Conservation (phyloP, 2,888 invertebrate species). For the Acanthopleura granulata region DNA sequence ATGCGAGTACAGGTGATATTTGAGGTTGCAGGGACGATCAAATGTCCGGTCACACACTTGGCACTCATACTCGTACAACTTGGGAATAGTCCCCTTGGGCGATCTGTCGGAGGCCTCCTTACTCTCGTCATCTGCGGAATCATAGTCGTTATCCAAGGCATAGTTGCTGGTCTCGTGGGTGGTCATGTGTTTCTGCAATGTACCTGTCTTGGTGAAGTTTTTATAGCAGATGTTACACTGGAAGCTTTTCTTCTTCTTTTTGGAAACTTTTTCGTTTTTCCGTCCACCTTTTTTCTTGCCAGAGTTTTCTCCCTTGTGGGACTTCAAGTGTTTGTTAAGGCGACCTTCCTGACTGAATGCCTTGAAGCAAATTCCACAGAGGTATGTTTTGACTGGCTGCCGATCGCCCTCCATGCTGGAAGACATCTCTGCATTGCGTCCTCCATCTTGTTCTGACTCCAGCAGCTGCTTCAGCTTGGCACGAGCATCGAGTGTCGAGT, state of each 20-base stretch:
- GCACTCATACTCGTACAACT: conserved; percentile 13
- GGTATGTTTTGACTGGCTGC: not conserved
- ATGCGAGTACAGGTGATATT: conserved; percentile 11
- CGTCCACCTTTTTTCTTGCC: not conserved
- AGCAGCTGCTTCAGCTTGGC: conserved; percentile 13
- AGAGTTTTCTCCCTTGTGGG: not conserved
- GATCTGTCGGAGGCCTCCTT: not conserved
- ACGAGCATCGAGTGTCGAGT: not conserved
- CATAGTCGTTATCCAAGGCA: not conserved
- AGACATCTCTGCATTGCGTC: not conserved
- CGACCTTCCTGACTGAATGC: conserved; percentile 2
- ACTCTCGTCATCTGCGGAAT: not conserved
- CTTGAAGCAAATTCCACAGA: conserved; percentile 13
- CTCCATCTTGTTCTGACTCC: conserved; percentile 2
- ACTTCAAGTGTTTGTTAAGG: not conserved
- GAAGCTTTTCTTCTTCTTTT: conserved; percentile 8
- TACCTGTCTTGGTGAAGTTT: not conserved
- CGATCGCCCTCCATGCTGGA: not conserved
- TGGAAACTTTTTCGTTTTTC: not conserved
- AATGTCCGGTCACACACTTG: conserved; percentile 18
- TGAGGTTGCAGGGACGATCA: conserved; percentile 15
- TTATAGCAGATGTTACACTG: conserved; percentile 9
- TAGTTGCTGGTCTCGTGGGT: not conserved
- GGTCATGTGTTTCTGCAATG: not conserved
- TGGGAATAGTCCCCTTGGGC: not conserved